Base-by-base conservation (phyloP, 2,113 vertebrate genomes). In the Cathartes aura region DNA sequence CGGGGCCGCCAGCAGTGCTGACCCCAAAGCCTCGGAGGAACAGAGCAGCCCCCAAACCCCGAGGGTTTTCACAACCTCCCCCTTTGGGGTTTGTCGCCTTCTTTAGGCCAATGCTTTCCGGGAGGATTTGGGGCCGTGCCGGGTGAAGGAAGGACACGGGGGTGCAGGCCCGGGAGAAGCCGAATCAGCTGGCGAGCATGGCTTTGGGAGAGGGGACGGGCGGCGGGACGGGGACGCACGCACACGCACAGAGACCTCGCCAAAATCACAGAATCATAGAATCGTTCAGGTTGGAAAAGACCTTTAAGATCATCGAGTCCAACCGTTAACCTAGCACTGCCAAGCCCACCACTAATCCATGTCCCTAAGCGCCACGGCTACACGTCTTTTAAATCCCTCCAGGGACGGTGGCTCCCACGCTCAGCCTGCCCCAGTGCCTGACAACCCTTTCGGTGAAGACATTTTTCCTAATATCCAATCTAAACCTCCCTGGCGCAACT, bases 301-400 rank as follows among this genome's bases (percentile, higher is more conserved):
- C 24, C 62, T 4, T 29, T 8, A 5, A n/a, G 50, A 10, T 34
- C 40, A 9, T 3, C 1, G 1, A 55, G 60, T 29, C 42, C 29
- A 18, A 22, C 22, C 9, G 3, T 6, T 8, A 15, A 8, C 62
- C n/a, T 2, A 32, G 8, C 3, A 3, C 47, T 9, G 47, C 63
- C 11, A 3, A 36, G 15, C 1, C 24, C 52, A 19, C 43, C 20
- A 22, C 24, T n/a, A 10, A 47, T 4, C 42, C 40, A 1, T 2
- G 19, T 20, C 72, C 36, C 73, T 18, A 5, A 58, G 21, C 11
- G 1, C 52, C 12, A 7, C 15, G 4, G 3, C 68, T 18, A 12
- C 22, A 5, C 2, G 0, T 8, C 36, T 15, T 9, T 23, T 18
- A 12, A 50, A 47, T 1, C 4, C 42, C 24, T 20, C 45, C 66